Conservation (phyloP, 2,888 invertebrate genomes). For the Drosophila hawaiiensis region DNA sequence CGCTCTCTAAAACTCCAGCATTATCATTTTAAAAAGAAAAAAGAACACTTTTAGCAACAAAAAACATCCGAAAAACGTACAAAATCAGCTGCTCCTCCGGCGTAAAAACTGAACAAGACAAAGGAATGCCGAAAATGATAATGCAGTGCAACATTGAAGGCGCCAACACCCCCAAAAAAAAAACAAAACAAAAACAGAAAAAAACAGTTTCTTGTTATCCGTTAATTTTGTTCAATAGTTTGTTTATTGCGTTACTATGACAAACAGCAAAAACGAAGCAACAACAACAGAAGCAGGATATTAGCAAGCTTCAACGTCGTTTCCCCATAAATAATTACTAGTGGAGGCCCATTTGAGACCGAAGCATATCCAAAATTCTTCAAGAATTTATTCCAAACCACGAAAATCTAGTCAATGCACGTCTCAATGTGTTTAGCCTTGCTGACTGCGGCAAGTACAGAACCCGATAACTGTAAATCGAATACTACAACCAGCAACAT, state of each 20-base stretch:
- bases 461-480: conserved; percentile 1
- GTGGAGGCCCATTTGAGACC: conserved; percentile 10
- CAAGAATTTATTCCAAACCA: conserved; percentile 42
- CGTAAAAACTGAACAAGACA: not conserved
- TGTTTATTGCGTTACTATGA: conserved; percentile 32
- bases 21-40: not conserved
- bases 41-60: not conserved
- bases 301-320: conserved; percentile 41
- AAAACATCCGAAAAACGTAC: not conserved
- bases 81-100: not conserved
- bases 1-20: conserved; percentile 6
- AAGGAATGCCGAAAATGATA: not conserved
- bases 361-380: conserved; percentile 73
- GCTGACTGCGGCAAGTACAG: conserved; percentile 40
- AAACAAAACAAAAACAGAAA: conserved; percentile 1
- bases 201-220: conserved; percentile 26
- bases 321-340: conserved; percentile 15
- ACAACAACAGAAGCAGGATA: conserved; percentile 1
- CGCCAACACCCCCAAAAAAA: conserved; percentile 20
- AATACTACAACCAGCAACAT: not conserved
- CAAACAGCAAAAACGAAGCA: conserved; percentile 2
- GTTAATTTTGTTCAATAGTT: conserved; percentile 49
- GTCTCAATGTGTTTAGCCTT: conserved; percentile 16
- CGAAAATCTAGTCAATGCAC: conserved; percentile 3
- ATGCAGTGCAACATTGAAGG: conserved; percentile 22